Percentiles rank a stretch among this genome's conserved stretches.
These are phyloP conservation scores for Ginglymostoma cirratum DNA, from an alignment of 2,113 vertebrate species.

Conservation along the genomic window DNA sequence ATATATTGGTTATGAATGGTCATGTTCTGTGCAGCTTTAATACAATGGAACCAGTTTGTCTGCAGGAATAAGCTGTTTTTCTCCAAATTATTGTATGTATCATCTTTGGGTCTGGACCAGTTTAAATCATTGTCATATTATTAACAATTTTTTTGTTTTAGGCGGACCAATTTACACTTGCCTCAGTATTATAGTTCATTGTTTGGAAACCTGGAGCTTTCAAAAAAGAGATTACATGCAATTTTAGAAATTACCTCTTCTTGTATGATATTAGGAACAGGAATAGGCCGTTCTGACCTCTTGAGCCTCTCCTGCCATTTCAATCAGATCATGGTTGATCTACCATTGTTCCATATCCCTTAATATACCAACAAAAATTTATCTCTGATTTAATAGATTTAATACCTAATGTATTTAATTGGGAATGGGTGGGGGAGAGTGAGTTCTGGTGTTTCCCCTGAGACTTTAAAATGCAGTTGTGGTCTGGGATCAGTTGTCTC, in stretches of 20 bases:
- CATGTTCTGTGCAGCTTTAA: background rate
- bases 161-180: background rate
- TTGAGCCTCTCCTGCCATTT: background rate
- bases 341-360: background rate
- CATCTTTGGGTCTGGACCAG: background rate
- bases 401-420: background rate
- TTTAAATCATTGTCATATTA: background rate
- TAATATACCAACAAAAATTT: background rate
- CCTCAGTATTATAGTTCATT: background rate
- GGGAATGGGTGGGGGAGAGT: background rate
- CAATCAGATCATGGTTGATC: background rate
- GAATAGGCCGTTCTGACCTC: background rate
- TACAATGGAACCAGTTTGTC: background rate
- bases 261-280: background rate
- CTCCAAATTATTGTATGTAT: background rate
- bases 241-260: background rate
- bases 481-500: background rate
- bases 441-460: background rate
- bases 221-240: background rate
- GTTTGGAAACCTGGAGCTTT: background rate
- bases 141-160: background rate
- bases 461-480: background rate
- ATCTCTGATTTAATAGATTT: too few relatives aligned
- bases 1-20: too few relatives aligned
- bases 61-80: background rate